A percentile compares a stretch with the other conserved stretches of the same genome.
phyloP scores from a whole-genome alignment of 37 sponge, comb jelly and placozoan genomes.

The Halisarca cf. caerulea region DNA sequence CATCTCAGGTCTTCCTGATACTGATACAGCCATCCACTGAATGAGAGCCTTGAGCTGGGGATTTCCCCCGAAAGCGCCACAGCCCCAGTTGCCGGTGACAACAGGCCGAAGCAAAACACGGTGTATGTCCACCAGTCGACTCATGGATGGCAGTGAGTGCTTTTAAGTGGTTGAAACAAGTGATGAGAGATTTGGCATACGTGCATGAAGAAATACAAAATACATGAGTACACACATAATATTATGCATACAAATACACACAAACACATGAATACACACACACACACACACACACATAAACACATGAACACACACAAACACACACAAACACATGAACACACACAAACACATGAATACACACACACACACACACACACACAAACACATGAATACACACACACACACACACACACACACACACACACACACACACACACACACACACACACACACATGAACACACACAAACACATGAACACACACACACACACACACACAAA shows the following conservation, averaged over 20 bases:
- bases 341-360: conserved; percentile 30
- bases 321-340: conserved; percentile 32
- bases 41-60: conserved; percentile 77
- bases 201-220: neutral
- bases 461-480: conserved; percentile 15
- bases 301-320: conserved; percentile 22
- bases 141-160: neutral
- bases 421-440: too few species aligned
- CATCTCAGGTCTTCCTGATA: conserved; percentile 67
- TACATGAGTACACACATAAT: neutral
- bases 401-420: conserved; percentile 25
- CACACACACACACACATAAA: conserved; percentile 6
- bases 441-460: conserved; percentile 34
- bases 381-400: conserved; percentile 18
- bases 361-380: conserved; percentile 31
- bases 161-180: too few species aligned
- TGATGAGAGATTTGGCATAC: too few species aligned
- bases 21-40: conserved; percentile 80
- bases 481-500: conserved; percentile 11
- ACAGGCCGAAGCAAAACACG: conserved; percentile 57
- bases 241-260: conserved; percentile 17
- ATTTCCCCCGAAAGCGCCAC: conserved; percentile 63
- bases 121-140: conserved; percentile 19
- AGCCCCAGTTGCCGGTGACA: conserved; percentile 90
- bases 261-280: conserved; percentile 19